Evolutionary conservation across 2,888 invertebrate genomes (phyloP).

Genomic region (Xestia xanthographa): DNA sequence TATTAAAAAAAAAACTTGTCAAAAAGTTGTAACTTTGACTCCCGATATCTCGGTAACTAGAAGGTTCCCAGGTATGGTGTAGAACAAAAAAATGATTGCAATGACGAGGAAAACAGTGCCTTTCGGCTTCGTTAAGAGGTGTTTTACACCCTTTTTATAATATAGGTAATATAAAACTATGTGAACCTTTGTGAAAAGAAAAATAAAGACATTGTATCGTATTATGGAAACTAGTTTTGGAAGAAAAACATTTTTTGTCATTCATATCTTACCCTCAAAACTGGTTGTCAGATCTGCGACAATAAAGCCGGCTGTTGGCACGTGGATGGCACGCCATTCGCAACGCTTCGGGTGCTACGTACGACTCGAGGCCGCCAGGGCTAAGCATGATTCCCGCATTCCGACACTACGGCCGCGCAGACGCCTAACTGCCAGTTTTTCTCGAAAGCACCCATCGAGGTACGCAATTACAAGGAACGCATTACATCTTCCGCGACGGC

Average conservation of each 20-base stretch:
- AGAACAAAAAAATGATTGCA: too few species aligned
- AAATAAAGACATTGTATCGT: too few species aligned
- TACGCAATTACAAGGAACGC: slow-evolving; percentile 68
- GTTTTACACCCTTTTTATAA: too few species aligned
- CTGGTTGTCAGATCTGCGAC: slow-evolving; percentile 34
- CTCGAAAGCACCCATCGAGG: slow-evolving; percentile 67
- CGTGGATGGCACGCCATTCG: slow-evolving; percentile 60
- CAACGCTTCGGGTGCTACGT: slow-evolving; percentile 58
- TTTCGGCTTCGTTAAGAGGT: too few species aligned
- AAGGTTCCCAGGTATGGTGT: too few species aligned
- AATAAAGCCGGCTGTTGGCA: slow-evolving; percentile 52
- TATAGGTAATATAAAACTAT: too few species aligned
- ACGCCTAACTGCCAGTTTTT: slow-evolving; percentile 58
- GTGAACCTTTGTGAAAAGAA: too few species aligned
- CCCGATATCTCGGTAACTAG: too few species aligned
- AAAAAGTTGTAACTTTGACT: too few species aligned
- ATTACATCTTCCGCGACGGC: slow-evolving; percentile 39
- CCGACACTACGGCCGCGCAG: slow-evolving; percentile 29
- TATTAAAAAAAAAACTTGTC: too few species aligned
- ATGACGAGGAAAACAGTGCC: too few species aligned
- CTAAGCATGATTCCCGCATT: not conserved
- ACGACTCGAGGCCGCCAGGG: slow-evolving; percentile 21
- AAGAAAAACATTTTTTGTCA: not conserved
- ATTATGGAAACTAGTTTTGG: not conserved
- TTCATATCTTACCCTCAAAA: slow-evolving; percentile 3